Conservation (phyloP, 2,888 invertebrate genomes). For the Eretmocerus hayati region DNA sequence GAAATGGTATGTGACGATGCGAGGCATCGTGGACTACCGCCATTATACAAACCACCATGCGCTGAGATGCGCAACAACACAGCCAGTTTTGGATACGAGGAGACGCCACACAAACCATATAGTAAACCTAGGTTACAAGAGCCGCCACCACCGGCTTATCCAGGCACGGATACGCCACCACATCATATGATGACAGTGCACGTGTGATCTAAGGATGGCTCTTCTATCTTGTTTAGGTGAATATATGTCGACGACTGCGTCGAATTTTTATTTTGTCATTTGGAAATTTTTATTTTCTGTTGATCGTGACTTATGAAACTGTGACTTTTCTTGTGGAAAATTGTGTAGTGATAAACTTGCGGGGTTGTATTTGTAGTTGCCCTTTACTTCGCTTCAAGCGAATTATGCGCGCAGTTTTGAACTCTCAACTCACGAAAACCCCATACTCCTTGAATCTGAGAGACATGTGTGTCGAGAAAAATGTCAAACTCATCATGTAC, state of each 20-base stretch:
- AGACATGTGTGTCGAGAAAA: no score
- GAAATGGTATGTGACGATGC: conserved; percentile 58
- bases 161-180: conserved; percentile 39
- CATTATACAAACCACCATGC: conserved; percentile 76
- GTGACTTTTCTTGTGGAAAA: no score
- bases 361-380: no score
- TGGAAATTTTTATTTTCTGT: conserved; percentile 16
- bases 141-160: conserved; percentile 37
- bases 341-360: no score
- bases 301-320: no score
- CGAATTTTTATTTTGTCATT: conserved; percentile 15
- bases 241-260: conserved; percentile 6
- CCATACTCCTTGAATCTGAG: no score
- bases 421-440: no score
- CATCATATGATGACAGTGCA: conserved; percentile 45
- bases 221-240: background rate
- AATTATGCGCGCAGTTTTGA: no score
- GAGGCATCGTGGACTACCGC: conserved; percentile 49
- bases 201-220: conserved; percentile 33
- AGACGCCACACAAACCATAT: conserved; percentile 43
- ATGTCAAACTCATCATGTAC: background rate
- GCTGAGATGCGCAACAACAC: conserved; percentile 79
- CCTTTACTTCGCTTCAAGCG: no score
- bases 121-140: conserved; percentile 43
- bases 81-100: conserved; percentile 51